Evolutionary conservation across 2,888 invertebrate genomes (phyloP), one percentile per base, ranked within the genome.

Genomic region (Drosophila kuntzei): DNA sequence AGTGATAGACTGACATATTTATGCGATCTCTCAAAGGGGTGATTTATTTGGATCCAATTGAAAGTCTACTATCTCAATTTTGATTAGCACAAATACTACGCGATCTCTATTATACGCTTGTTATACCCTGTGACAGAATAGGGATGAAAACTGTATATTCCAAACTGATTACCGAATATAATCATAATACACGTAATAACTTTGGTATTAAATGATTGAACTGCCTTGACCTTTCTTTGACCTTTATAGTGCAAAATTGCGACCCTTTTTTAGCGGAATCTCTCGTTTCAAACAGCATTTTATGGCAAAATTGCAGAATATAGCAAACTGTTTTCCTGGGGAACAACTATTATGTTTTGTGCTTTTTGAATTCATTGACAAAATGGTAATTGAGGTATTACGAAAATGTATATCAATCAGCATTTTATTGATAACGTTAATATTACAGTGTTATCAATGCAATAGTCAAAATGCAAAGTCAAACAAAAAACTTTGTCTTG

Each of bases 1-100:
- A 43, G 4, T 36, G 6, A 1, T 37, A 11, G 12, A 11, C 12
- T 73, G 62, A 54, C 61, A 66, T 64, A 58, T 65, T 74, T 76
- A 61, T 71, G 22, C 2, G 12, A 29, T 20, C 54, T 47, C 44
- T 60, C 32, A n/a, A 27, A 18, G 2, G 49, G 18, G 27, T 47
- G 20, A 41, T 64, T 50, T 58, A 22, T 59, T 44, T 36, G 41
- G 53, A 18, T 39, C 6, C 37, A 12, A 22, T 54, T 53, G 12
- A 16, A 37, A 20, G 14, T 32, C 12, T 37, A 22, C 44, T 49
- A 43, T 34, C 5, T 43, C 14, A 34, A 18, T 32, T 25, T 9
- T 20, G 60, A 60, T 53, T 60, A 53, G 25, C 14, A 9, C 12
- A n/a, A 39, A 14, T 29, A 39, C 27, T n/a, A 22, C 37, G 14